These are phyloP conservation scores for Calliphora vicina DNA, from an alignment of 1,140 invertebrate genomes.

Conservation along the genomic window DNA sequence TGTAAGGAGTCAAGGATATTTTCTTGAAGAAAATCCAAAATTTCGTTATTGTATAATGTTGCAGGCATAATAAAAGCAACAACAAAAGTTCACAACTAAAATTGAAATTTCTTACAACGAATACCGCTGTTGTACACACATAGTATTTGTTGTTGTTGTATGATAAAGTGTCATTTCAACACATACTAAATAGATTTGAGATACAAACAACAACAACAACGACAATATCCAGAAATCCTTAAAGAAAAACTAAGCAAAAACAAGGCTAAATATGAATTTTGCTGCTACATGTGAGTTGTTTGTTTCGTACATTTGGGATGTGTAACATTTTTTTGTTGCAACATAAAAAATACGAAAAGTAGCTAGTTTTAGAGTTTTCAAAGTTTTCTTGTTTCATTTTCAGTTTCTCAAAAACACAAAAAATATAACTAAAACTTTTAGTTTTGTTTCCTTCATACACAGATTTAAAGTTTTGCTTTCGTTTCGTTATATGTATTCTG, in stretches of 20 bases:
- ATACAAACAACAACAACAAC: not conserved
- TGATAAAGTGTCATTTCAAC: slow-evolving; percentile 32
- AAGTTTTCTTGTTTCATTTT: not conserved
- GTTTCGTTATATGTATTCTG: not conserved
- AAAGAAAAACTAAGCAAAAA: not conserved
- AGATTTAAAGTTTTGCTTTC: slow-evolving; percentile 2
- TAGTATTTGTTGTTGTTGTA: not conserved
- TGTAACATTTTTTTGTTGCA: not conserved
- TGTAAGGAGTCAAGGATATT: not conserved
- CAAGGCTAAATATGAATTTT: not conserved
- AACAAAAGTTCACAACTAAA: not conserved
- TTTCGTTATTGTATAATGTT: not conserved
- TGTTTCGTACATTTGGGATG: not conserved
- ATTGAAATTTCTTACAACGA: not conserved
- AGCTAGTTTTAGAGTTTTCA: not conserved
- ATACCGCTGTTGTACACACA: not conserved
- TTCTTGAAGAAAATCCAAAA: not conserved
- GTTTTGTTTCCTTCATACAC: not conserved
- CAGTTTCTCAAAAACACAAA: not conserved
- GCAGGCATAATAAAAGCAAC: not conserved
- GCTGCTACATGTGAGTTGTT: not conserved
- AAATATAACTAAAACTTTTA: not conserved
- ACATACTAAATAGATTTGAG: slow-evolving; percentile 26
- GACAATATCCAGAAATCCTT: not conserved
- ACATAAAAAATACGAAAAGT: not conserved